These are phyloP conservation scores for Metaphire vulgaris DNA, from an alignment of 1,140 invertebrate genomes.

Conservation along the genomic window DNA sequence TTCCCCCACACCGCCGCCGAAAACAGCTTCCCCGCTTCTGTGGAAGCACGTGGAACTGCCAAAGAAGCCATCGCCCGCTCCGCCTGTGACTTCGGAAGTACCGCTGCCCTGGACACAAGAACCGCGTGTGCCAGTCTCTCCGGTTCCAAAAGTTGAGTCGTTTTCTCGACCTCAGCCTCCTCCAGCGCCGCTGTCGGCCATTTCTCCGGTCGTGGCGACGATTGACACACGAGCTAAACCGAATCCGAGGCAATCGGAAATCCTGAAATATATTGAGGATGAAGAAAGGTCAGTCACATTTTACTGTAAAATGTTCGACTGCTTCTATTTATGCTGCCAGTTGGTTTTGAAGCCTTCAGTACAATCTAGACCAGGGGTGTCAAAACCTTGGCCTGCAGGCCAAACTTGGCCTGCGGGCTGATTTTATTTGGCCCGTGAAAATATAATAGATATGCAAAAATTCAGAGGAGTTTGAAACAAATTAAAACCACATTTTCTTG, in stretches of 20 bases:
- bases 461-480: no score
- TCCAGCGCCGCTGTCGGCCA: not conserved
- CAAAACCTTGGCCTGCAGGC: no score
- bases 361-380: no score
- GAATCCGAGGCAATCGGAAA: not conserved
- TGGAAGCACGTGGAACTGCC: constrained; percentile 17
- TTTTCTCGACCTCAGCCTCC: not conserved
- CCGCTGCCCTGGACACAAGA: not conserved
- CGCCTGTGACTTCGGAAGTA: not conserved
- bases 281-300: not conserved
- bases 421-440: no score
- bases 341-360: no score
- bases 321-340: no score
- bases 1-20: constrained; percentile 31
- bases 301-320: no score
- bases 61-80: constrained; percentile 13
- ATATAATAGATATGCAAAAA: no score
- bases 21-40: constrained; percentile 21
- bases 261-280: not conserved
- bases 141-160: not conserved
- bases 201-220: not conserved
- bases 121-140: constrained; percentile 6
- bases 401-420: no score
- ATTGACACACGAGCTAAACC: not conserved
- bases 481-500: no score